phyloP scores from a whole-genome alignment of 2,888 invertebrate species.

The Buathra laborator region DNA sequence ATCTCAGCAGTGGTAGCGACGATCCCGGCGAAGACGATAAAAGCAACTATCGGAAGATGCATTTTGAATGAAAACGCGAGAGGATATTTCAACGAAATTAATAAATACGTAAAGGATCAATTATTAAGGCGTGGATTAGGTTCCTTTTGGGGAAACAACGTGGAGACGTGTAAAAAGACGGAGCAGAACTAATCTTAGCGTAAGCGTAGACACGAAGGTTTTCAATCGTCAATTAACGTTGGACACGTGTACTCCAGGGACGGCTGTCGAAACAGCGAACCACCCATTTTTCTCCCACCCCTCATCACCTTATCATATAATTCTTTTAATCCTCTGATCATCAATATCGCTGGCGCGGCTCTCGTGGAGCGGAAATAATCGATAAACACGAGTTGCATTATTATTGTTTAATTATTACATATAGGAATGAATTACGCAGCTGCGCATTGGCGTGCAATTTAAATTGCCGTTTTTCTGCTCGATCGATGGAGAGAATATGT shows the following conservation, averaged over 20 bases:
- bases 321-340: conserved; percentile 23
- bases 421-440: background rate
- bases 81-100: background rate
- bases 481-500: background rate
- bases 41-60: conserved; percentile 67
- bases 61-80: conserved; percentile 69
- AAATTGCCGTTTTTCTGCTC: background rate
- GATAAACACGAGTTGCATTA: background rate
- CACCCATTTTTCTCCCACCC: conserved; percentile 31
- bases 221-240: conserved; percentile 58
- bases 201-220: background rate
- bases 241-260: conserved; percentile 64
- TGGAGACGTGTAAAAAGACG: background rate
- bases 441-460: background rate
- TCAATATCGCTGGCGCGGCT: background rate
- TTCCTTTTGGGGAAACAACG: background rate
- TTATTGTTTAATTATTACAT: background rate
- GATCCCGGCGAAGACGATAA: conserved; percentile 55
- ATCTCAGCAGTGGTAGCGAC: conserved; percentile 75
- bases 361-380: background rate
- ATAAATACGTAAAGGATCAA: background rate
- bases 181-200: background rate
- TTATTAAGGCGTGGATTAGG: background rate
- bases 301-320: background rate
- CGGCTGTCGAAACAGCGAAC: conserved; percentile 44